phyloP scores from a whole-genome alignment of 2,113 vertebrate species.

The Deroptyus accipitrinus region DNA sequence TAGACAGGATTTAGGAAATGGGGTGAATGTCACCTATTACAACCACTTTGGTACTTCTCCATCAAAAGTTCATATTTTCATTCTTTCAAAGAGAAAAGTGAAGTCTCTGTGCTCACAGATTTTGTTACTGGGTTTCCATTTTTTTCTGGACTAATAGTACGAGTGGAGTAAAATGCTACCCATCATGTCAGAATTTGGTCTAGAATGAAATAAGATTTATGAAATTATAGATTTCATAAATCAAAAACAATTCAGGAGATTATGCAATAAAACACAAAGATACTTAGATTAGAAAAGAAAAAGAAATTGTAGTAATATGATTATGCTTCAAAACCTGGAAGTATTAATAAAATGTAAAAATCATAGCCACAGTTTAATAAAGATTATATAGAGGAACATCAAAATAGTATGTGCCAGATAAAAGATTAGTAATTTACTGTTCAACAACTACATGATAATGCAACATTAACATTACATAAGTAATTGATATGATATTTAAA shows the following conservation, averaged over 20 bases:
- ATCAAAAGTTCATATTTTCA: no score
- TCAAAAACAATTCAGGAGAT: background rate
- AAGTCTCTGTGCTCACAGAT: background rate
- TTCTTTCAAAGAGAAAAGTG: background rate
- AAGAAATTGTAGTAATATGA: background rate
- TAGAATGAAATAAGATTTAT: background rate
- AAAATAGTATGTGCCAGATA: background rate
- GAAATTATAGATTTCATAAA: background rate
- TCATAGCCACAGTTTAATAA: background rate
- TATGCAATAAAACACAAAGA: background rate
- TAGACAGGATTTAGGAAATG: background rate
- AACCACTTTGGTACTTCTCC: background rate
- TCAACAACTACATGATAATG: background rate
- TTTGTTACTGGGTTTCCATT: background rate
- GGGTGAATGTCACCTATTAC: background rate
- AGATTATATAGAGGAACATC: background rate
- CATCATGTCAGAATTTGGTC: background rate
- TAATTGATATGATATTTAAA: background rate
- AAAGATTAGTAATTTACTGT: background rate
- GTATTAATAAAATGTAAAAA: background rate
- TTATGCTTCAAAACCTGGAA: background rate
- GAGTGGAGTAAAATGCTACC: background rate
- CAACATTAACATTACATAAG: background rate
- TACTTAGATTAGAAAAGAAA: background rate
- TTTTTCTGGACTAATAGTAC: background rate